Evolutionary conservation across 2,797 vertebrate genomes (phyloP), one percentile per base, ranked within the genome.

Genomic region (Eupleurogrammus muticus): DNA sequence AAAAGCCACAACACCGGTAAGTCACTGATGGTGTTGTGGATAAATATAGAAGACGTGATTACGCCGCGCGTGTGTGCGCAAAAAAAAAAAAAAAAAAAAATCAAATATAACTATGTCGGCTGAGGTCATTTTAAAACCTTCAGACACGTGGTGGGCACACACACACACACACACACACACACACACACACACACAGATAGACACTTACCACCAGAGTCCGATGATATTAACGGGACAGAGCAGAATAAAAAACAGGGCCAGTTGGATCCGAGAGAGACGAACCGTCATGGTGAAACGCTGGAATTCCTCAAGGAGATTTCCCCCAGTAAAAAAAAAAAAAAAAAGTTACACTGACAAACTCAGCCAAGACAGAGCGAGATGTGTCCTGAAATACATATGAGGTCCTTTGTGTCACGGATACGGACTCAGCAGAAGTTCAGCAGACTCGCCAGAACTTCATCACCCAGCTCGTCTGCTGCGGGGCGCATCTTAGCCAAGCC

Each of bases 211-310:
- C 95, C 96, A 97, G n/a, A 97, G 94, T 71, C 96, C 96, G 90
- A 97, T 97, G 91, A 97, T 97, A 80, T 97, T 96, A 90, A 96
- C 95, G 13, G 96, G 96, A 84, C 96, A 97, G 72, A 97, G 95
- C 66, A 97, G 85, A 86, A 97, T 96, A 75, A 97, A 96, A 90
- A 97, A 97, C 50, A 97, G 92, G 73, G 96, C 95, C 74, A 97
- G 93, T 52, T 97, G 96, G 62, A 95, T 95, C 89, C 95, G 92
- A 12, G 95, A 95, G 3, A 95, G 92, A 67, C 95, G 94, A 87
- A 93, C 92, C 93, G 95, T 96, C 92, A 92, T 93, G 84, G 67
- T 89, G 78, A 86, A 86, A 73, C 50, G 66, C 70, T 16, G 55
- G 61, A 56, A 68, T 79, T 86, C 87, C 83, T 85, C 77, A 47